A percentile compares a stretch with the other conserved stretches of the same genome.
Evolutionary conservation across 1,140 invertebrate genomes (phyloP).

Genomic region (Andricus grossulariae): DNA sequence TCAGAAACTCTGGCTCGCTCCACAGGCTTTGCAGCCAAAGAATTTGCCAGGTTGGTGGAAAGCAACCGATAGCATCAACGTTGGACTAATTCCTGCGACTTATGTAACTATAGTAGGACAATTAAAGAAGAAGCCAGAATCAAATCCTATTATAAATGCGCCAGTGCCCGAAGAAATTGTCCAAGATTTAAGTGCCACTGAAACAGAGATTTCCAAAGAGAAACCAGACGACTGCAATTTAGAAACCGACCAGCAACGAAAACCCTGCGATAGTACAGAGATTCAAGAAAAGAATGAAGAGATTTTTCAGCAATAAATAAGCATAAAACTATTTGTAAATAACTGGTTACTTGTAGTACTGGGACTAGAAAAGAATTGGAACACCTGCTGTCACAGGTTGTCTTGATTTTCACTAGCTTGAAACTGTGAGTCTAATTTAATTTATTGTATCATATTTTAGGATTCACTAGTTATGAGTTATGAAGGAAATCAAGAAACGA

Average conservation of each 20-base stretch:
- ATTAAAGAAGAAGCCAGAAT: constrained; percentile 64
- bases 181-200: not conserved
- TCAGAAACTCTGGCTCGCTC: constrained; percentile 88
- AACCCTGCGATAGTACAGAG: not conserved
- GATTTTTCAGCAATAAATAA: constrained; percentile 16
- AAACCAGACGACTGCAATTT: not conserved
- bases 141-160: constrained; percentile 3
- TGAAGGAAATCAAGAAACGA: not conserved
- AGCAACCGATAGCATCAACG: constrained; percentile 82
- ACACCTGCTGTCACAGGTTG: not conserved
- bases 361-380: not conserved
- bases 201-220: not conserved
- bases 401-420: not conserved
- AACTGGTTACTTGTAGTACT: not conserved
- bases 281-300: constrained; percentile 11
- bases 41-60: constrained; percentile 84
- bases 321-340: constrained; percentile 19
- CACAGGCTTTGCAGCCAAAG: constrained; percentile 87
- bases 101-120: constrained; percentile 79
- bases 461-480: not conserved
- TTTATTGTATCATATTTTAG: constrained; percentile 1
- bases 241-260: not conserved
- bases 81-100: constrained; percentile 87
- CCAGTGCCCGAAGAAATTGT: not conserved
- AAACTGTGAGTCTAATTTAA: constrained; percentile 7